Base-by-base conservation (phyloP, 23 tunicate species). In the Aplidium turbinatum region DNA sequence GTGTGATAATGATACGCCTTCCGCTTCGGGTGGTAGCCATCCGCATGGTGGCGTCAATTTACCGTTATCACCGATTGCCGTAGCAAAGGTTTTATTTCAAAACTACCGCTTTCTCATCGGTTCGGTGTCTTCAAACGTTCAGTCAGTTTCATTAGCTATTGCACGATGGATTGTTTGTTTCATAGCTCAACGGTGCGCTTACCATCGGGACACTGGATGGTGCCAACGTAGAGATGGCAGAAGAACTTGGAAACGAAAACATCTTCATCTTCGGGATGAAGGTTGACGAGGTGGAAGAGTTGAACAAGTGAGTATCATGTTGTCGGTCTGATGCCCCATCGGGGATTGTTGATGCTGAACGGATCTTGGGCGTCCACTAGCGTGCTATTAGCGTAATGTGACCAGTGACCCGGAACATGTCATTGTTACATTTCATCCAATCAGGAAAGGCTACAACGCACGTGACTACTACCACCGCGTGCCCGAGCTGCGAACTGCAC, bases 191-290 rank as follows among this genome's bases (percentile, higher is more conserved):
- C 63, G 98, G 98, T 0, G 98, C 98, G 19, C 78, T 92, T 7
- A 92, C 98, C 0, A 92, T 92, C 56, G 98, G 98, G 18, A 92
- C 98, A n/a, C 35, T 92, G 65, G 98, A 92, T 68, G 98, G 98
- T 18, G 98, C 98, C 29, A 92, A 92, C 60, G 98, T 92, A 16
- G 98, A 92, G 62, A 92, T 92, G 98, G 83, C 85, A 20, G 92
- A 92, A 68, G 98, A 92, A 51, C 35, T 92, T 63, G 75, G 63
- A 13, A 79, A 57, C 1, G 69, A 92, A 60, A 92, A 92, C 60
- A 92, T 92, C 32, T 92, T 92, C 73, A 85, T 92, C 39, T 92
- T 92, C 52, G 98, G 98, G 48, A 74, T 92, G 83, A 77, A 72
- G 39, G 98, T 92, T 52, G 31, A 79, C 23, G 86, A 92, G 26